phyloP scores from a whole-genome alignment of 2,797 vertebrate genomes.

The Eulemur albifrons region DNA sequence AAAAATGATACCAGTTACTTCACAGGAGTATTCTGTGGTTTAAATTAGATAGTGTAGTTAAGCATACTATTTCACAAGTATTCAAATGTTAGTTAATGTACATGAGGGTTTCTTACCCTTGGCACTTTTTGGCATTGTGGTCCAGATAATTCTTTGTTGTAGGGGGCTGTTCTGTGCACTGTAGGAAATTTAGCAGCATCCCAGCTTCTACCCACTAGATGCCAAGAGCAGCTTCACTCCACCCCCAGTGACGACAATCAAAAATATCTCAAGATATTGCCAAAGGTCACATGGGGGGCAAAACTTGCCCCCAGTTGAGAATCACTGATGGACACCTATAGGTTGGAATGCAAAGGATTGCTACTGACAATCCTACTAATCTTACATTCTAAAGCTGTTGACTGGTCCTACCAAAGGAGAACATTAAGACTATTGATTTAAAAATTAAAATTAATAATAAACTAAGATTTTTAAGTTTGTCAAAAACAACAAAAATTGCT shows the following conservation, averaged over 20 bases:
- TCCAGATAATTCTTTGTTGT: not conserved
- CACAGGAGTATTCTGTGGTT: not conserved
- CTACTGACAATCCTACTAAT: not conserved
- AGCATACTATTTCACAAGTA: not conserved
- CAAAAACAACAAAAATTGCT: not conserved
- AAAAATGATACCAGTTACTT: slow-evolving; percentile 31
- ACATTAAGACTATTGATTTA: not conserved
- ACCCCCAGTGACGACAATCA: not conserved
- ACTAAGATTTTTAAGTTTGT: not conserved
- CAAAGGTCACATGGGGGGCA: not conserved
- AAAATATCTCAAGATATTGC: not conserved
- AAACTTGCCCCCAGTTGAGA: not conserved
- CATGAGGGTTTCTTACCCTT: not conserved
- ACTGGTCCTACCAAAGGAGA: not conserved
- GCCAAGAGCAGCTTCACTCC: not conserved
- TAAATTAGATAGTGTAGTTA: not conserved
- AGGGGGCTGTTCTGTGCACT: not conserved
- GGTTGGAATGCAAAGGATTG: not conserved
- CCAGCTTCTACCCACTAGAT: not conserved
- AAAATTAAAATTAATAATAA: slow-evolving; percentile 33
- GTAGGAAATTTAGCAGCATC: not conserved
- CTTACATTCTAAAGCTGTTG: not conserved
- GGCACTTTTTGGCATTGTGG: not conserved
- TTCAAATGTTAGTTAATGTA: not conserved
- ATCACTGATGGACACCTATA: not conserved